phyloP scores from a whole-genome alignment of 2,888 invertebrate species.

The Cosmia pyralina region DNA sequence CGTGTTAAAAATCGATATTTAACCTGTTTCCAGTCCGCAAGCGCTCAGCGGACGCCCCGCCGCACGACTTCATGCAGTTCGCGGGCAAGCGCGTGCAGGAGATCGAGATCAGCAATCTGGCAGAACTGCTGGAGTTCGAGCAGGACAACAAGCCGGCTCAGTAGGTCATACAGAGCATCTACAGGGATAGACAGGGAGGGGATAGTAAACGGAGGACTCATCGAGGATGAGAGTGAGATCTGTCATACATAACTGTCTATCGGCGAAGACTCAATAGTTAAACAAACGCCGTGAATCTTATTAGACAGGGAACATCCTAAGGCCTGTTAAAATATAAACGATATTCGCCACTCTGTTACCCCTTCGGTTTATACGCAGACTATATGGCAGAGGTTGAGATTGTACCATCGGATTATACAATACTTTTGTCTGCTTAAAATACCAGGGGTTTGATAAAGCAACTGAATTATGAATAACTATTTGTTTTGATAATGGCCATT shows the following conservation, averaged over 20 bases:
- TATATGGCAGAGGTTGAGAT: conserved; percentile 32
- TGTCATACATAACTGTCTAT: neutral
- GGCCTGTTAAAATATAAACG: neutral
- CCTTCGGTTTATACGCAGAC: conserved; percentile 5
- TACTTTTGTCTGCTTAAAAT: conserved; percentile 21
- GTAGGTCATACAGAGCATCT: neutral
- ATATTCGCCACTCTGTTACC: neutral
- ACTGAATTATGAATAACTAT: neutral
- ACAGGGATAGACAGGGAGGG: too few relatives aligned
- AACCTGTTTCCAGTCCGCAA: conserved; percentile 89
- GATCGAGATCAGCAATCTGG: conserved; percentile 93
- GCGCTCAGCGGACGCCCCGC: conserved; percentile 86
- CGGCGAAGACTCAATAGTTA: neutral
- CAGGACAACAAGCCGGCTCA: conserved; percentile 63
- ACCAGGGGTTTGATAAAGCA: neutral
- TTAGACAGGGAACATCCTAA: neutral
- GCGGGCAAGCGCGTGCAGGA: conserved; percentile 94
- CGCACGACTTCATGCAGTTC: conserved; percentile 93
- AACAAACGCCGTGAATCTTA: neutral
- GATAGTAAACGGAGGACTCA: neutral
- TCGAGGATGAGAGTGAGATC: neutral
- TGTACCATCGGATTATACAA: neutral
- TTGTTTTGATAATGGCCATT: neutral
- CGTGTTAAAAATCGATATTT: neutral
- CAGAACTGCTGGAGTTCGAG: conserved; percentile 90